Conservation (phyloP, 1,140 invertebrate species). For the Pogonomyrmex barbatus region DNA sequence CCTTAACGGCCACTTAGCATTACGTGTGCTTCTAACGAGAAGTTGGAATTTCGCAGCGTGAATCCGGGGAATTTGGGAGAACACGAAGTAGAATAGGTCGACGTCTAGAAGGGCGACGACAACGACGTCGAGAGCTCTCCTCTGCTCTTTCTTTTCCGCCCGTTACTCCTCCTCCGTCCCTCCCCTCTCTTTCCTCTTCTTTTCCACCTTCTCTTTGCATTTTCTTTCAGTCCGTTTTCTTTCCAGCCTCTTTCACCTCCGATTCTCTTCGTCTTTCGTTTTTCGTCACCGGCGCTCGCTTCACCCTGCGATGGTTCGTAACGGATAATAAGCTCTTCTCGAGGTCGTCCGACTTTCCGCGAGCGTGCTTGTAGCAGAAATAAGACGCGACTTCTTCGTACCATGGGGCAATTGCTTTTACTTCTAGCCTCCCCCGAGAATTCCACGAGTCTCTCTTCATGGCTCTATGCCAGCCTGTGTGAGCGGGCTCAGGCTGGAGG, state of each 20-base stretch:
- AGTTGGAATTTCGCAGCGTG: conserved; percentile 18
- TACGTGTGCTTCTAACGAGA: conserved; percentile 20
- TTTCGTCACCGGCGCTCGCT: conserved; percentile 46
- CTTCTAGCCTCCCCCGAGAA: conserved; percentile 55
- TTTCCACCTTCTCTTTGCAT: not conserved
- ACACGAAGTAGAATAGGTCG: conserved; percentile 43
- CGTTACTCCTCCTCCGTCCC: not conserved
- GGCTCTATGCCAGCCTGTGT: conserved; percentile 10
- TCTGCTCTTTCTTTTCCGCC: not conserved
- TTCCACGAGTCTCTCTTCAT: conserved; percentile 24
- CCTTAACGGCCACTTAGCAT: conserved; percentile 52
- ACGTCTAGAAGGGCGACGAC: conserved; percentile 36
- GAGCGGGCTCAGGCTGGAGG: not conserved
- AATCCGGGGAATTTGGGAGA: conserved; percentile 52
- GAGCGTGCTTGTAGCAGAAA: conserved; percentile 58
- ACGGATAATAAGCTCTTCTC: conserved; percentile 72
- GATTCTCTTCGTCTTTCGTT: conserved; percentile 36
- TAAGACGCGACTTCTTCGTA: conserved; percentile 65
- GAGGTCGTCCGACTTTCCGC: conserved; percentile 43
- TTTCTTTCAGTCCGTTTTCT: conserved; percentile 1
- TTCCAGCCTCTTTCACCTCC: conserved; percentile 23
- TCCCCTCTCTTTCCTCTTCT: not conserved
- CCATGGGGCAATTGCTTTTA: conserved; percentile 71
- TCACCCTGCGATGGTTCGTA: conserved; percentile 39
- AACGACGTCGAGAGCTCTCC: conserved; percentile 29